Evolutionary conservation across 2,888 invertebrate species (phyloP), one percentile per base, ranked within the genome.

Genomic region (Callosobruchus maculatus): DNA sequence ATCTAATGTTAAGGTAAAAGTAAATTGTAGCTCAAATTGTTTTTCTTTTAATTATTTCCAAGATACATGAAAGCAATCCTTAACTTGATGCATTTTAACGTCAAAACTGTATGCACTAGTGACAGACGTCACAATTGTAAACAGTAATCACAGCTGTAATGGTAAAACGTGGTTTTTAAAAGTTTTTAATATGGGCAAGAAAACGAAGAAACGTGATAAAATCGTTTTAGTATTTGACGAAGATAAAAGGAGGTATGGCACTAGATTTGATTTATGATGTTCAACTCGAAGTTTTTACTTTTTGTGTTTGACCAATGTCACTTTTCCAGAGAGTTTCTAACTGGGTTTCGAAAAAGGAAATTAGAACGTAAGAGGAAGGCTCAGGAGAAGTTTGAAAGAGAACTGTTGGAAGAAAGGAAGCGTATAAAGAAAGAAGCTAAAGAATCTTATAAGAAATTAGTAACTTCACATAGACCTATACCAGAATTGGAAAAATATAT

Each of bases 341-440:
- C 93, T 78, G 95, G 95, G 0, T 95, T 95, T 84, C 93, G 91
- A 70, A 95, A 95, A 87, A 89, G 95, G 77, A 95, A 95, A 84
- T 86, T 94, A 70, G 92, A 94, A 84, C 89, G 95, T 70, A 92
- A 92, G 83, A 92, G 93, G 81, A 92, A 92, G 80, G 94, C 94
- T 0, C 91, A 93, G 82, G 93, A 93, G 78, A 91, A 94, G 78
- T 85, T 95, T 66, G 90, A 93, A 79, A 88, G 89, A 67, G 90
- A 92, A 80, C 85, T 95, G 2, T 95, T 94, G 84, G 93, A 93
- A 81, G 95, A 95, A 84, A 91, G 90, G 76, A 94, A 92, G 83
- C 89, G 93, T 71, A 92, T 95, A 70, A 93, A 93, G 82, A 89
- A 90, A 77, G 93, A 94, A 88, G 94, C 94, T 78, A 87, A 85